Evolutionary conservation across 2,113 vertebrate genomes (phyloP).

Genomic region (Rhagologus leucostigma): DNA sequence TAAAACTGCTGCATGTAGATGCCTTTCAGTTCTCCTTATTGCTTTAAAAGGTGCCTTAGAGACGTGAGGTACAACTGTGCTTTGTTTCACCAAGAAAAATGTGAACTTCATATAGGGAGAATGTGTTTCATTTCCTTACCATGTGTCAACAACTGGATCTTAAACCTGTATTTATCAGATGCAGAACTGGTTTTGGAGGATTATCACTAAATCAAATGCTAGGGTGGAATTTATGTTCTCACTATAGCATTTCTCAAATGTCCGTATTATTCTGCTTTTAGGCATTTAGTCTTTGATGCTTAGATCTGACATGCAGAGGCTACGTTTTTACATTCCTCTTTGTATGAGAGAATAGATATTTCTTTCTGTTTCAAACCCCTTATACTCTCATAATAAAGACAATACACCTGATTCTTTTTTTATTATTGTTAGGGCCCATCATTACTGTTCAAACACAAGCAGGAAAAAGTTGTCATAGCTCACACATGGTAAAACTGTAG

Average conservation of each 20-base stretch:
- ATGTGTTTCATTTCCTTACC: slow-evolving; percentile 66
- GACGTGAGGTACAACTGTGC: neutral
- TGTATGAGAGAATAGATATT: neutral
- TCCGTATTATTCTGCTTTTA: neutral
- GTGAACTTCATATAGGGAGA: slow-evolving; percentile 48
- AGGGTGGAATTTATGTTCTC: slow-evolving; percentile 9
- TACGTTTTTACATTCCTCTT: neutral
- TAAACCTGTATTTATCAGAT: slow-evolving; percentile 47
- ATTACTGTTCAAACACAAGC: neutral
- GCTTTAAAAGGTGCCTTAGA: neutral
- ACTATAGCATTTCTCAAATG: neutral
- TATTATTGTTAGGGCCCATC: neutral
- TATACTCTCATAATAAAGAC: neutral
- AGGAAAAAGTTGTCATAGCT: neutral
- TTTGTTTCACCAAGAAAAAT: slow-evolving; percentile 56
- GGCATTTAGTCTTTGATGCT: slow-evolving; percentile 22
- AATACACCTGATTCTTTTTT: neutral
- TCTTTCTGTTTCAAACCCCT: neutral
- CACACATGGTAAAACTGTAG: neutral
- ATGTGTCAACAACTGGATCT: slow-evolving; percentile 50
- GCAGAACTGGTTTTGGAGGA: slow-evolving; percentile 41
- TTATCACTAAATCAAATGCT: slow-evolving; percentile 53
- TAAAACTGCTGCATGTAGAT: neutral
- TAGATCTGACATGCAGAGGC: neutral
- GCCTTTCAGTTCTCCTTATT: neutral